Conservation (phyloP, 2,797 vertebrate species). For the Platyrinchus mystaceus region DNA sequence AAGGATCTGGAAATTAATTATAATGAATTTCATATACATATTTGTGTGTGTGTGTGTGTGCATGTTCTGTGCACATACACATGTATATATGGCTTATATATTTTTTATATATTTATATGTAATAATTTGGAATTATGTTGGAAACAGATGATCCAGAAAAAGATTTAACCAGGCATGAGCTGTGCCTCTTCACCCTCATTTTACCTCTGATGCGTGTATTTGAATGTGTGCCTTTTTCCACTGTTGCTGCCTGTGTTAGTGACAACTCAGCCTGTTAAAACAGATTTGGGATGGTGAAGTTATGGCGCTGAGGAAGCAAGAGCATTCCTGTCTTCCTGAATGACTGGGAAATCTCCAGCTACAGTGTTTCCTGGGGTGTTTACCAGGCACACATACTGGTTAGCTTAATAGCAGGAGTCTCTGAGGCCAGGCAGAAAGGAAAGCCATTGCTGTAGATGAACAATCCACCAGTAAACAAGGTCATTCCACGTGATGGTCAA, state of each 20-base stretch:
- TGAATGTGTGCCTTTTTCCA: accelerated
- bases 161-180: background rate
- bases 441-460: background rate
- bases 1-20: background rate
- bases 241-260: background rate
- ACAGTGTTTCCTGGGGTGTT: background rate
- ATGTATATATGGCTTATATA: background rate
- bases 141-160: background rate
- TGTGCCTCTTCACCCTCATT: background rate
- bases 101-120: background rate
- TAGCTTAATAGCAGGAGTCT: background rate
- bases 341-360: background rate
- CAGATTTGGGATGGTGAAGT: background rate
- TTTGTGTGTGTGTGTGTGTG: accelerated
- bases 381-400: background rate
- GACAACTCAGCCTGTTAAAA: background rate
- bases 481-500: accelerated
- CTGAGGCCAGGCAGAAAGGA: background rate
- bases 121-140: background rate
- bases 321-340: background rate
- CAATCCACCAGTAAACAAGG: background rate
- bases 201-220: background rate
- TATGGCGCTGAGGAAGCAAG: background rate
- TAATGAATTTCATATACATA: background rate
- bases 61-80: accelerated